Base-by-base conservation (phyloP, 2,888 invertebrate species). In the Mellilla xanthometata region DNA sequence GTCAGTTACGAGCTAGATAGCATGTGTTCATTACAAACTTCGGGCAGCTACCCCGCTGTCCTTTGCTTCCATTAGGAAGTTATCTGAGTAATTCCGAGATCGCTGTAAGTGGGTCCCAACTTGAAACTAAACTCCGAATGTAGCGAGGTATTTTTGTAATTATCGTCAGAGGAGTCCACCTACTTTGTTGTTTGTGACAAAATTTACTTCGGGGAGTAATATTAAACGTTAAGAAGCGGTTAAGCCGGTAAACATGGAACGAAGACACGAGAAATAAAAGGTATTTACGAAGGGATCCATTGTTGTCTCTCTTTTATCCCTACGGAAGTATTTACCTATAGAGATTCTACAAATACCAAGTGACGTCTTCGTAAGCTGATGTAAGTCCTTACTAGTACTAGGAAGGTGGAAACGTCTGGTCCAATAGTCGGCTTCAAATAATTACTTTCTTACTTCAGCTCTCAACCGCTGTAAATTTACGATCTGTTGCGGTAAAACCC, bases 241-340 rank as follows among this genome's bases (percentile, higher is more conserved):
- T 54, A 62, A 62, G 51, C 55, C 49, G 52, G 52, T 49, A 67
- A 67, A 69, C 58, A 65, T 60, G 54, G 52, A 40, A 44, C 39
- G 45, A 54, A 57, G 63, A 61, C 50, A 61, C 60, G 65, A 62
- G 66, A 68, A 67, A 69, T 72, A 74, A 71, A 69, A 67, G 72
- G 70, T 75, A 72, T 74, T 78, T 74, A 69, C 71, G 45, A 64
- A 69, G 64, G 60, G 54, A 54, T 49, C 60, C 60, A 72, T 76
- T 77, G 75, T 76, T 61, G 59, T 59, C 47, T 56, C 54, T 61
- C 66, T 63, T 71, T 72, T 73, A 75, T 59, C 62, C 51, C 47
- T 69, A 55, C 47, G 62, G 63, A 60, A 65, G 62, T 54, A 67
- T 69, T 67, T 71, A 62, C 60, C 49, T 58, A 64, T 65, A 49